Evolutionary conservation across 2,888 invertebrate species (phyloP), one percentile per base, ranked within the genome.

Genomic region (Brassicogethes aeneus): DNA sequence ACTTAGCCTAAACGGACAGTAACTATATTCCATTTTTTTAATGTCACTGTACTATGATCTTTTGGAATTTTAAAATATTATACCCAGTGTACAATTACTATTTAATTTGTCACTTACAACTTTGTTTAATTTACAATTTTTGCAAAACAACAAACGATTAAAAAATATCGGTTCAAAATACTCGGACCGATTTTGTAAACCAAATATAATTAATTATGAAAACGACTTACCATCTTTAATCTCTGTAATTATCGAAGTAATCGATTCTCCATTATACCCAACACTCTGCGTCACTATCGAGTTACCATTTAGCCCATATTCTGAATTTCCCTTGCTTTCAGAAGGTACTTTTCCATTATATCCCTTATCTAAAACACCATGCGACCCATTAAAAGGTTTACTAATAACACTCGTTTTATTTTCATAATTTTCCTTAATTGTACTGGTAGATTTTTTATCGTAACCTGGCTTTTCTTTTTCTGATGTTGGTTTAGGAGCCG

Each of bases 191-290:
- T n/a, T n/a, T n/a, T n/a, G n/a, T n/a, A n/a, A n/a, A n/a, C n/a
- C n/a, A n/a, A n/a, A n/a, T n/a, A n/a, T n/a, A n/a, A n/a, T n/a
- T n/a, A n/a, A n/a, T n/a, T n/a, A n/a, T n/a, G n/a, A n/a, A n/a
- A n/a, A n/a, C n/a, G n/a, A 57, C 64, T 64, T 51, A 64, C 65
- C 56, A 30, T 58, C 50, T 39, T 52, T 41, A 37, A 66, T 49
- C 45, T 61, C 61, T 2, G 64, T 66, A 35, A 68, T 63, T 39
- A 66, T 62, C 3, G 66, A 65, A 8, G 65, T 65, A 32, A 68
- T 61, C 8, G 56, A 55, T 37, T 62, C 59, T 12, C 68, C 68
- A 41, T 62, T 44, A 2, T 57, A 48, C n/a, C 62, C 64, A 17
- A 57, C 47, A 40, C 50, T 59, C 34, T 64, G 52, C 2, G 57